Base-by-base conservation (phyloP, 2,888 invertebrate genomes). In the Lobophora halterata region DNA sequence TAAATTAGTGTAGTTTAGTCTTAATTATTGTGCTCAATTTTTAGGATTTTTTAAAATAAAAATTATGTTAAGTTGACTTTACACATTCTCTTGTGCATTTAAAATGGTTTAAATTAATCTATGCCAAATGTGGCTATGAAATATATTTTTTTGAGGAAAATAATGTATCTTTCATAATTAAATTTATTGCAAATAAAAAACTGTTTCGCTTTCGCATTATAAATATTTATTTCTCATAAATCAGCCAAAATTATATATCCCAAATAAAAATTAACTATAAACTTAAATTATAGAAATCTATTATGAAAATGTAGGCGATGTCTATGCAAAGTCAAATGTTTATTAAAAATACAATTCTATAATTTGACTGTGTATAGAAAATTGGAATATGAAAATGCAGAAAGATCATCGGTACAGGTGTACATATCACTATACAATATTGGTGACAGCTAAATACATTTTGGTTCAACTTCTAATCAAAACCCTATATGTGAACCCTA, bases 221-320 rank as follows among this genome's bases (percentile, higher is more conserved):
- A 79, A 79, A 78, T 79, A 80, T 79, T 79, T 79, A 78, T 76
- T 80, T 50, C 71, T 68, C 52, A 63, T 69, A 81, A 85, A 83
- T 85, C 81, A 79, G 81, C 80, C 83, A 82, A 83, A 83, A 81
- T 73, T 76, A 78, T 70, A 71, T 65, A 52, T 75, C 75, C 82
- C 79, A 80, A 81, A 80, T 79, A 77, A 80, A 79, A 71, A 73
- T 68, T 73, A 66, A 65, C 70, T 81, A 81, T 75, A 77, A 81
- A 81, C 79, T 79, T 79, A 80, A 68, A 72, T 69, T 36, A 69
- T 61, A 77, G 58, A 67, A 59, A 68, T 66, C 67, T 68, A 73
- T 60, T 67, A 71, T 62, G 66, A 71, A 76, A 72, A 67, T 57
- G 53, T 52, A 52, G 61, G 58, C 59, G 53, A 65, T 37, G 21